Base-by-base conservation (phyloP, 2,113 vertebrate genomes). In the Gorsachius goisagi region DNA sequence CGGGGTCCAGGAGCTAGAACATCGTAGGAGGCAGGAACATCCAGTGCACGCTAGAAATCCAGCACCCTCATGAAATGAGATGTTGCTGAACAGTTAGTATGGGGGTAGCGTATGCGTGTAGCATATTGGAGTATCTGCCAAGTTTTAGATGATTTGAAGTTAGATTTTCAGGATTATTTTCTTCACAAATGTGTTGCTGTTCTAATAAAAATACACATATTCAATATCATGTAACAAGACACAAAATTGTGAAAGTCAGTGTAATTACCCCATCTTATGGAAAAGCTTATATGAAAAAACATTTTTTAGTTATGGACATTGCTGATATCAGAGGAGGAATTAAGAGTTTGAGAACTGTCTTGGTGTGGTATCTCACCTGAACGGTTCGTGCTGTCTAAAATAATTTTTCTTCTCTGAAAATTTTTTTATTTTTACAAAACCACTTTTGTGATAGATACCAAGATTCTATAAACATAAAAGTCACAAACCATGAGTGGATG, bases 61-160 rank as follows among this genome's bases (percentile, higher is more conserved):
- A 66, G 33, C 12, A 37, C 16, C 4, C 20, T 39, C 19, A 37
- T 76, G 35, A 45, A 82, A 6, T 33, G 20, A 67, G 20, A 20
- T 3, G 6, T 27, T 63, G 47, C 56, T 72, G 49, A 66, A 12
- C 9, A 26, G 19, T 56, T 73, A 16, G 18, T 53, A 9, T 1
- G 0, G 12, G 5, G 23, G 5, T 78, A 63, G 9, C 1, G 0
- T 33, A 12, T 89, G 35, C 0, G 0, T 71, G 14, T 68, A 52
- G 24, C 85, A 7, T 84, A 18, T 52, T 75, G 41, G 9, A 77
- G 4, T 75, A 15, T 52, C 32, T 53, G 14, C 18, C 55, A 76
- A 28, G 8, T 27, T 62, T 41, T 16, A 58, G 32, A 12, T 58
- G 1, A 33, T 74, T 33, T 21, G 9, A 88, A 72, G 16, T 60